Conservation (phyloP, 1,140 invertebrate species). For the Uloborus diversus region DNA sequence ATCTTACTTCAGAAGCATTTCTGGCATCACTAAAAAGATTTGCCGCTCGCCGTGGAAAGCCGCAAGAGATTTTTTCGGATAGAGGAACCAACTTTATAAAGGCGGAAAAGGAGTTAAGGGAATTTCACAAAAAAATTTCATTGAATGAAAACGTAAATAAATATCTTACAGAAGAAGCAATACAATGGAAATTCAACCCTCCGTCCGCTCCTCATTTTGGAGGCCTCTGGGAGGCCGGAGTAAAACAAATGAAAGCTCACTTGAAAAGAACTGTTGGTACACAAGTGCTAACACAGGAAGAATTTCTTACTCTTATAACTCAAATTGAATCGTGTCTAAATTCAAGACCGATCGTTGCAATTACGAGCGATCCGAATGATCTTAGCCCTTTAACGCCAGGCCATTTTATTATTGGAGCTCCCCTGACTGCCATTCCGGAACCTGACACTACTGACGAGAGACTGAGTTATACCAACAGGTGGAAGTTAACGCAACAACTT, state of each 20-base stretch:
- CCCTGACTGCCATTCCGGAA: conserved; percentile 53
- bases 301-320: conserved; percentile 59
- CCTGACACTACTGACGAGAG: too few species aligned
- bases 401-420: conserved; percentile 37
- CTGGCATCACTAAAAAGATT: conserved; percentile 5
- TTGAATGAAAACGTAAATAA: background rate
- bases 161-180: background rate
- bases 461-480: too few species aligned
- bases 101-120: background rate
- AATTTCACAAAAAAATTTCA: background rate
- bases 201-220: conserved; percentile 64
- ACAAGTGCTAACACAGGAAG: conserved; percentile 58
- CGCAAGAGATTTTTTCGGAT: conserved; percentile 2
- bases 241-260: conserved; percentile 59
- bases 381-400: conserved; percentile 60
- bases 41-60: conserved; percentile 11
- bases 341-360: conserved; percentile 58
- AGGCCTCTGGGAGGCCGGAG: conserved; percentile 45
- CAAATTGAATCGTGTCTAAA: conserved; percentile 64
- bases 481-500: too few species aligned
- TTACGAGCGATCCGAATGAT: conserved; percentile 62
- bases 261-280: conserved; percentile 49
- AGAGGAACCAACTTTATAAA: conserved; percentile 2
- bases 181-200: conserved; percentile 64
- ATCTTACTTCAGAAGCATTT: conserved; percentile 1